These are phyloP conservation scores for Blastomussa wellsi DNA, from an alignment of 92 coral and sea anemone genomes.

Conservation along the genomic window DNA sequence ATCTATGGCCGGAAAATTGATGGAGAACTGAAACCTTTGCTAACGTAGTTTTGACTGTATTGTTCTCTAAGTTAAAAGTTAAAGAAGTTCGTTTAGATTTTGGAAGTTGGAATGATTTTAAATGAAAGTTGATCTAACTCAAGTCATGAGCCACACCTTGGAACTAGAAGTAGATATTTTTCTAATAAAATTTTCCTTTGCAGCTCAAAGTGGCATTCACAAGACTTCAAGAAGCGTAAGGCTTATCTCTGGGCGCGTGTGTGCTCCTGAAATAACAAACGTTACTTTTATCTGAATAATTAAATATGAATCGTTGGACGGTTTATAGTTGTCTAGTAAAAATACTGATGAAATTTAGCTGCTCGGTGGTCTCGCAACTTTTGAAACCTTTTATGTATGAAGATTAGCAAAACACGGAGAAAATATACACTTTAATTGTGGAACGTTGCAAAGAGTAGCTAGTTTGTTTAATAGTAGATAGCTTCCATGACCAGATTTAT, in stretches of 20 bases:
- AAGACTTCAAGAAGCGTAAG: neutral
- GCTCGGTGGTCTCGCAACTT: neutral
- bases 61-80: neutral
- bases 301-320: slow-evolving; percentile 19
- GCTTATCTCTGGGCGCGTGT: slow-evolving; percentile 4
- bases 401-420: neutral
- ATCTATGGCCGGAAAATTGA: neutral
- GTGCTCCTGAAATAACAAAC: slow-evolving; percentile 15
- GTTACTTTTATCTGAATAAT: slow-evolving; percentile 15
- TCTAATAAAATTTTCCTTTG: neutral
- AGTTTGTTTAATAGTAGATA: neutral
- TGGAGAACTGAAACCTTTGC: neutral
- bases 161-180: neutral
- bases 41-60: neutral
- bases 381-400: neutral
- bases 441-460: neutral
- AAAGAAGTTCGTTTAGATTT: neutral
- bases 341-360: neutral
- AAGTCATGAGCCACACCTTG: slow-evolving; percentile 10
- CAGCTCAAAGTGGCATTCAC: neutral
- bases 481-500: neutral
- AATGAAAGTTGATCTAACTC: neutral
- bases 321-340: slow-evolving; percentile 2
- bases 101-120: neutral
- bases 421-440: neutral